Conservation (phyloP, 2,113 vertebrate species). For the Mastomys natalensis region DNA sequence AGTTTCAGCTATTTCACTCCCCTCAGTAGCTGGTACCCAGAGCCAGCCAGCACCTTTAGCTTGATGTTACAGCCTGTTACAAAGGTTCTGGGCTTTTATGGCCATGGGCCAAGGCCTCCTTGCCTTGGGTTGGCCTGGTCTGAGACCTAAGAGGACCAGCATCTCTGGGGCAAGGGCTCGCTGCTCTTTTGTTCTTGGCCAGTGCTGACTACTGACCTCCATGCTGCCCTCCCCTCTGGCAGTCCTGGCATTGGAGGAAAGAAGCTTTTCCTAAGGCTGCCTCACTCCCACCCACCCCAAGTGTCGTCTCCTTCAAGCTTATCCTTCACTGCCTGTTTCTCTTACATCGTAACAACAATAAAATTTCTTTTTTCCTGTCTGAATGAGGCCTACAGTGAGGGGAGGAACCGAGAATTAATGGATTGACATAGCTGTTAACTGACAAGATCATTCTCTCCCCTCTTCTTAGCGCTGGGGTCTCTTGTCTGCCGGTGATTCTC, state of each 20-base stretch:
- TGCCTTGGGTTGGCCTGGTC: not conserved
- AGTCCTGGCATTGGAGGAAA: not conserved
- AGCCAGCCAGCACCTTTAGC: not conserved
- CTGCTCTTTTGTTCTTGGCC: not conserved
- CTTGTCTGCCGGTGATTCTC: conserved; percentile 27
- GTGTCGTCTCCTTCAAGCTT: not conserved
- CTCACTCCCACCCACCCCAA: not conserved
- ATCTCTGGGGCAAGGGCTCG: not conserved
- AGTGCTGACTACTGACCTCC: not conserved
- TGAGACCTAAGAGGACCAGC: not conserved
- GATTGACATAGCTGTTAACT: not conserved
- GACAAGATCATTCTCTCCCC: not conserved
- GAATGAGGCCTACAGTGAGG: not conserved
- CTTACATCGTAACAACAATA: not conserved
- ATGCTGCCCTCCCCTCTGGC: not conserved
- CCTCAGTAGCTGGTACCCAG: fast-evolving
- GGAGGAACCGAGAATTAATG: not conserved
- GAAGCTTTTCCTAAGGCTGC: not conserved
- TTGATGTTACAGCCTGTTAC: not conserved
- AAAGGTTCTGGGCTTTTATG: not conserved
- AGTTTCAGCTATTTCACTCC: not conserved
- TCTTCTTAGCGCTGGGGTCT: not conserved
- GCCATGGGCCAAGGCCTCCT: not conserved
- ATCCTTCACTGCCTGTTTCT: not conserved
- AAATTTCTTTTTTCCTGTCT: not conserved